Percentiles rank a stretch among this genome's conserved stretches.
These are phyloP conservation scores for Temnopleurus reevesii DNA, from an alignment of 53 echinoderm and acorn worm genomes.

Conservation along the genomic window DNA sequence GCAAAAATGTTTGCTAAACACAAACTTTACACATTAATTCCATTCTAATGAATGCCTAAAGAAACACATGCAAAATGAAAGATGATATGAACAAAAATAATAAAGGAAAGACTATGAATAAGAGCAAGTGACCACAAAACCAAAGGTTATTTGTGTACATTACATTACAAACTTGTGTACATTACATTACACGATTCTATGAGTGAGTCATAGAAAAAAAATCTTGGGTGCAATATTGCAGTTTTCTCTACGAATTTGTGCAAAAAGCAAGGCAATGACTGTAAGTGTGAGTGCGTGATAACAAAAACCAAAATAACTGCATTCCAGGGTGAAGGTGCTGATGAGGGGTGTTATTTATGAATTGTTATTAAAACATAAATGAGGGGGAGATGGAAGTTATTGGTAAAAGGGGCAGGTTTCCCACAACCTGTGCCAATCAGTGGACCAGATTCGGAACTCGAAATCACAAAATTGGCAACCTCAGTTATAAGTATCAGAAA, in stretches of 20 bases:
- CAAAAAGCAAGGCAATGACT: neutral
- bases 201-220: no score
- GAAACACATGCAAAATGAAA: no score
- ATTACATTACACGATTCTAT: no score
- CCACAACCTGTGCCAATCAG: constrained; percentile 63
- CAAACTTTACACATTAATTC: no score
- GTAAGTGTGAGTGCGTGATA: neutral
- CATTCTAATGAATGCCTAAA: no score
- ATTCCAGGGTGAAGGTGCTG: neutral
- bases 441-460: constrained; percentile 47
- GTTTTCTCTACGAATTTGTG: neutral
- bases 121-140: no score
- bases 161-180: no score
- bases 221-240: no score
- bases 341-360: neutral
- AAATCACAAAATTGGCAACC: constrained; percentile 36
- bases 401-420: neutral
- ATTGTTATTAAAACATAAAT: neutral
- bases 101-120: no score
- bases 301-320: neutral
- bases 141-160: no score
- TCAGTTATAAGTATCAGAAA: neutral
- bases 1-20: no score
- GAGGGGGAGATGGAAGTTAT: neutral
- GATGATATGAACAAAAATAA: no score